A percentile compares a stretch with the other conserved stretches of the same genome.
Evolutionary conservation across 2,113 vertebrate species (phyloP).

Genomic region (Spea multiplicata): DNA sequence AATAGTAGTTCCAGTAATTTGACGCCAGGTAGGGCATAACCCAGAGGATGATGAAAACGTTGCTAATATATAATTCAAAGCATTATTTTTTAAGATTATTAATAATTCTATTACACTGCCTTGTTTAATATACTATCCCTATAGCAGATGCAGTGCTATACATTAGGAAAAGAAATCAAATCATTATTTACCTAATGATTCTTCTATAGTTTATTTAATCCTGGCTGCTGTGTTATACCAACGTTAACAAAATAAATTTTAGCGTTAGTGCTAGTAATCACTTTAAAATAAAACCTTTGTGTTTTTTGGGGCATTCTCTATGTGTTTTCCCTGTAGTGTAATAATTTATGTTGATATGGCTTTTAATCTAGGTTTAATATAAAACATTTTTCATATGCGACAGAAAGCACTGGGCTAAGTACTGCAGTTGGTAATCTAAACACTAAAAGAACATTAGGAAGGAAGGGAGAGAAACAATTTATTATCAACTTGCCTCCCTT

Average conservation of each 20-base stretch:
- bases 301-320: not conserved
- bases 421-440: not conserved
- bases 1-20: too few relatives aligned
- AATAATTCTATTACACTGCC: not conserved
- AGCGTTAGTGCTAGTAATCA: not conserved
- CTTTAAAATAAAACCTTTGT: not conserved
- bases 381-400: not conserved
- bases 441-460: constrained; percentile 17
- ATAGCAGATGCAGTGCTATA: not conserved
- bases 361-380: constrained; percentile 8
- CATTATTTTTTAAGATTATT: not conserved
- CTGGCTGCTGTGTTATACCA: not conserved
- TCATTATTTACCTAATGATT: not conserved
- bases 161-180: not conserved
- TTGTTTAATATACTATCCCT: not conserved
- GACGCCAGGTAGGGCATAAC: too few relatives aligned
- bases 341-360: not conserved
- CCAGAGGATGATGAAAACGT: not conserved
- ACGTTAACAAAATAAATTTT: not conserved
- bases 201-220: not conserved
- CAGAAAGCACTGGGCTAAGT: not conserved
- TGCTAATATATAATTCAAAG: not conserved
- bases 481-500: constrained; percentile 4
- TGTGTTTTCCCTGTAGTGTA: not conserved
- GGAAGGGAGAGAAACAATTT: constrained; percentile 5